A percentile compares a stretch with the other conserved stretches of the same genome.
Evolutionary conservation across 2,113 vertebrate species (phyloP).

Genomic region (Pao palembangensis): DNA sequence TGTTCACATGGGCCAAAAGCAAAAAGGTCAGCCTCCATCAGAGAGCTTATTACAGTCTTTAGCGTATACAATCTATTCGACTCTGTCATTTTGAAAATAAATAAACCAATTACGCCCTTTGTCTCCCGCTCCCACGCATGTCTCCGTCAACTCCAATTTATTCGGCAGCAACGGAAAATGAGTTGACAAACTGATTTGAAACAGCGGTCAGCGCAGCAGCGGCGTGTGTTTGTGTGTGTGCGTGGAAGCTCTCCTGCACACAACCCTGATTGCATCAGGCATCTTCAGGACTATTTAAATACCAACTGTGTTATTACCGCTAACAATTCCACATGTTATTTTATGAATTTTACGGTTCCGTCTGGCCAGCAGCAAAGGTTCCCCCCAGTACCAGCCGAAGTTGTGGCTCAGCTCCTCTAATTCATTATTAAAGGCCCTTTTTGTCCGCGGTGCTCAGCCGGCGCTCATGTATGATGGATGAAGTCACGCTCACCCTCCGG

Average conservation of each 20-base stretch:
- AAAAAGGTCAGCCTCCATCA: constrained; percentile 48
- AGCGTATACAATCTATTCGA: constrained; percentile 37
- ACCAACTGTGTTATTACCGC: too few species aligned
- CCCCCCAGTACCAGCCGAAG: too few species aligned
- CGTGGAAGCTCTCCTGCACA: neutral
- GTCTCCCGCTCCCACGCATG: constrained; percentile 2
- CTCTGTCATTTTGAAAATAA: constrained; percentile 43
- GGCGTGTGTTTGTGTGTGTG: neutral
- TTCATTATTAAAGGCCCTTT: too few species aligned
- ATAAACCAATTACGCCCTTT: constrained; percentile 38
- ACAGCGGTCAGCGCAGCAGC: neutral
- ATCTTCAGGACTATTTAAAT: too few species aligned
- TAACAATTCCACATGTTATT: too few species aligned
- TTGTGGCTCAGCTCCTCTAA: too few species aligned
- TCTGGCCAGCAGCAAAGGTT: too few species aligned
- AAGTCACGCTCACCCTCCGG: too few species aligned
- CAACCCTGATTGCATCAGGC: neutral
- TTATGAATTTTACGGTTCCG: too few species aligned
- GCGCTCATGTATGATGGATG: too few species aligned
- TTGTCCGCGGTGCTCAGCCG: too few species aligned
- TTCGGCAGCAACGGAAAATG: constrained; percentile 11
- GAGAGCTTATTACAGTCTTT: constrained; percentile 34
- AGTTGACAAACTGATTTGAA: constrained; percentile 7
- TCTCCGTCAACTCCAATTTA: constrained; percentile 22
- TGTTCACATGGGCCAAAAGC: constrained; percentile 8